phyloP scores from a whole-genome alignment of 2,888 invertebrate genomes.

The Lithophane socia region DNA sequence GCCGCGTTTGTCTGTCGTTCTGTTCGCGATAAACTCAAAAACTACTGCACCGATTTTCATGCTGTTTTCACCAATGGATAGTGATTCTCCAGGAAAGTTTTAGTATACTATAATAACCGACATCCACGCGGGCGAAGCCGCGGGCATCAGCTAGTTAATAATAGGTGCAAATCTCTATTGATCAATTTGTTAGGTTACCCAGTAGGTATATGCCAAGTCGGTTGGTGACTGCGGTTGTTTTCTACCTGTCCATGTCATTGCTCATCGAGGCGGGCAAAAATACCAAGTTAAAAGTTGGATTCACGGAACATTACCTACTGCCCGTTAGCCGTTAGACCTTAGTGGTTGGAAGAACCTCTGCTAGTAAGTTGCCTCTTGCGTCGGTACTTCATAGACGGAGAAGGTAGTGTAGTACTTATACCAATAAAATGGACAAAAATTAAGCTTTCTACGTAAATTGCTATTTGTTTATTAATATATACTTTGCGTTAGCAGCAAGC shows the following conservation, averaged over 20 bases:
- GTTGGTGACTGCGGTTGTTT: neutral
- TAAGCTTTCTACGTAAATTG: slow-evolving; percentile 7
- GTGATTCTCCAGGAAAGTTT: too few relatives aligned
- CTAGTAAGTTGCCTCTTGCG: neutral
- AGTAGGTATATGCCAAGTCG: neutral
- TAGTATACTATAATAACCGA: too few relatives aligned
- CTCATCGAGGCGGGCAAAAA: neutral
- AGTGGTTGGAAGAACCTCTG: neutral
- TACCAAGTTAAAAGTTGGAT: neutral
- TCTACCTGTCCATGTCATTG: neutral
- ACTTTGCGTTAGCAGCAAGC: slow-evolving; percentile 1
- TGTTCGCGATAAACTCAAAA: too few relatives aligned
- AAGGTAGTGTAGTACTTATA: neutral
- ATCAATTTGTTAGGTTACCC: neutral
- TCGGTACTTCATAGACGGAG: neutral
- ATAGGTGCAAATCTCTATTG: neutral
- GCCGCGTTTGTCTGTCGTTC: too few relatives aligned
- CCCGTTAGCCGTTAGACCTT: neutral
- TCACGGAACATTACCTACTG: neutral
- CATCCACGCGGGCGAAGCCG: too few relatives aligned
- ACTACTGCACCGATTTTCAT: too few relatives aligned
- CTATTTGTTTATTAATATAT: slow-evolving; percentile 1
- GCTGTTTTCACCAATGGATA: too few relatives aligned
- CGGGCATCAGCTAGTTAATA: too few relatives aligned
- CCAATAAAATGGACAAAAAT: neutral